Percentiles rank a stretch among this genome's conserved stretches.
These are phyloP conservation scores for Oncorhynchus clarkii DNA, from an alignment of 2,113 vertebrate genomes.

Conservation along the genomic window DNA sequence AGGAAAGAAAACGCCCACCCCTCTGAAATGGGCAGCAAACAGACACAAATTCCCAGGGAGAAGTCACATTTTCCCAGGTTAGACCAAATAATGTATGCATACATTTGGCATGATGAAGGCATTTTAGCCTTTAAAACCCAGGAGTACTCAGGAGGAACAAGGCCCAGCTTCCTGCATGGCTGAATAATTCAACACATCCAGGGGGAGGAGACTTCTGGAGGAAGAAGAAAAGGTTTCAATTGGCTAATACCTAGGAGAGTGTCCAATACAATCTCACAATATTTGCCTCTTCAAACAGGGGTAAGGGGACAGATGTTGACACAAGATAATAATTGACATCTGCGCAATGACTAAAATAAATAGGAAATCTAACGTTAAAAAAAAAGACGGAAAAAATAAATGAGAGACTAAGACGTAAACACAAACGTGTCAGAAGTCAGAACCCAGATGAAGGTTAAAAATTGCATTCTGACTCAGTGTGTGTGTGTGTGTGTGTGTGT, in stretches of 20 bases:
- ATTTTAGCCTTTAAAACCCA: conserved; percentile 92
- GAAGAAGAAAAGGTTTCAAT: conserved; percentile 3
- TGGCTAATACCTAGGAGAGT: conserved; percentile 8
- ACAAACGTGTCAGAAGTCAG: conserved; percentile 1
- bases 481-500: conserved; percentile 9
- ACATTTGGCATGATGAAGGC: conserved; percentile 96
- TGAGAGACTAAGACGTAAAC: not conserved
- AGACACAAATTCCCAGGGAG: conserved; percentile 81
- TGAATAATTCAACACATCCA: conserved; percentile 95
- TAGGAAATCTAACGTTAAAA: not conserved
- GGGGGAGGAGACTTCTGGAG: conserved; percentile 82
- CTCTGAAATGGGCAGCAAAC: conserved; percentile 79
- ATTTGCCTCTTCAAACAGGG: not conserved
- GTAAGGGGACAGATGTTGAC: not conserved
- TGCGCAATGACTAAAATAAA: not conserved
- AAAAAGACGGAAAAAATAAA: not conserved
- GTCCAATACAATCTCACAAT: not conserved
- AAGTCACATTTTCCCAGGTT: conserved; percentile 88
- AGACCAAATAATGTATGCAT: conserved; percentile 96
- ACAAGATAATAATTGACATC: not conserved
- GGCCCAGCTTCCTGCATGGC: conserved; percentile 83
- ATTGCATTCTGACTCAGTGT: conserved; percentile 59
- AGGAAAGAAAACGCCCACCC: conserved; percentile 58
- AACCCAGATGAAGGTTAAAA: conserved; percentile 35
- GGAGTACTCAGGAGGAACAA: conserved; percentile 78